phyloP scores from a whole-genome alignment of 2,113 vertebrate species.

The Polyodon spathula region DNA sequence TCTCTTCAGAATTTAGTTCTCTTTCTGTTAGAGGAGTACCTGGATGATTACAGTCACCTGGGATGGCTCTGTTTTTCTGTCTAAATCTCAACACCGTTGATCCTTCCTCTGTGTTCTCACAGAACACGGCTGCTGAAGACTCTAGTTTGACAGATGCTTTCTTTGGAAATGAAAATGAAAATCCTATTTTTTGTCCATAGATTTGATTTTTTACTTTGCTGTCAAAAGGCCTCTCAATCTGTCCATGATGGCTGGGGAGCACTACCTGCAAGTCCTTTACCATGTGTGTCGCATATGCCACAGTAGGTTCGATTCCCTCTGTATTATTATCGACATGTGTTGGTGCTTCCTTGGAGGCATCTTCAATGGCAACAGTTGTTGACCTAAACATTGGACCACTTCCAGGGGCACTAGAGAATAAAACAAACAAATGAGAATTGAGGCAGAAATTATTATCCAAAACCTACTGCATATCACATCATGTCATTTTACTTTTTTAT shows the following conservation, averaged over 20 bases:
- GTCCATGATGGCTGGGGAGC: slow-evolving; percentile 24
- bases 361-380: too few species aligned
- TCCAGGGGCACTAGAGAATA: too few species aligned
- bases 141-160: slow-evolving; percentile 70
- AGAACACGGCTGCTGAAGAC: slow-evolving; percentile 75
- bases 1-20: slow-evolving; percentile 39
- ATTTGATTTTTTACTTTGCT: slow-evolving; percentile 46
- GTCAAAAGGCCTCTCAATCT: slow-evolving; percentile 20
- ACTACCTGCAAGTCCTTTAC: slow-evolving; percentile 21
- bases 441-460: too few species aligned
- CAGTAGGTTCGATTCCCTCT: slow-evolving; percentile 27
- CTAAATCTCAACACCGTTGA: slow-evolving; percentile 41
- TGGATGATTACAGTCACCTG: slow-evolving; percentile 38
- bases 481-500: too few species aligned
- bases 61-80: slow-evolving; percentile 58
- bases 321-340: slow-evolving; percentile 26
- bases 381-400: too few species aligned
- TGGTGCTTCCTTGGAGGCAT: slow-evolving; percentile 4
- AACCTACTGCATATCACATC: too few species aligned
- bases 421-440: too few species aligned
- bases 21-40: slow-evolving; percentile 38
- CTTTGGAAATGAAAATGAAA: slow-evolving; percentile 81
- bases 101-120: slow-evolving; percentile 62
- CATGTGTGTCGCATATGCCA: slow-evolving; percentile 24
- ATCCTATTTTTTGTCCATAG: slow-evolving; percentile 59